Base-by-base conservation (phyloP, 1,140 invertebrate genomes). In the Pteromalus puparum region DNA sequence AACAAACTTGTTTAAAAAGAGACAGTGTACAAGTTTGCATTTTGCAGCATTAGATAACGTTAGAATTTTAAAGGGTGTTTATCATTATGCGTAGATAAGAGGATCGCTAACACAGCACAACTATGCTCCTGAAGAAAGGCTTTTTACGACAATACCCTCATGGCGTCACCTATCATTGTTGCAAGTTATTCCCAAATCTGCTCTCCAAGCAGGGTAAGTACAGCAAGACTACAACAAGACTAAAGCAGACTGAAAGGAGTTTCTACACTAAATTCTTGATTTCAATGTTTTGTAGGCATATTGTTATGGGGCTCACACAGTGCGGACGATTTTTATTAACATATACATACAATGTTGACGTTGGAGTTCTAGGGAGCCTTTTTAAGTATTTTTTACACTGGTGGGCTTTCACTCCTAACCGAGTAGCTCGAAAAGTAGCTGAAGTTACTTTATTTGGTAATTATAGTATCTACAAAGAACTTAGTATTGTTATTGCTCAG, bases 291-390 rank as follows among this genome's bases (percentile, higher is more conserved):
- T 93, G 89, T 86, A 95, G 95, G 85, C 97, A 99, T 93, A 95
- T 98, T 65, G 97, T 98, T 90, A 97, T 99, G 95, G 98, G 98
- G 12, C 96, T 98, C 87, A 98, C 97, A 34, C 96, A 97, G 88
- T 98, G 97, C 93, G 98, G 98, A 12, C 97, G 98, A 91, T 98
- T 97, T 94, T 94, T 99, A 82, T 92, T 99, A 79, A 98, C 97
- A 80, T 98, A 98, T 90, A 97, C 96, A 10, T 95, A 95, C 86
- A 94, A 90, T 53, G 91, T 93, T 85, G 95, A 96, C 90, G 94
- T 94, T 83, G 89, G 90, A 48, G 89, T 90, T 88, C 92, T 89
- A 38, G 85, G 86, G 73, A 61, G 15, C 84, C 87, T 92, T 46
- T 93, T 92, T 86, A 94, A 94, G 90, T 96, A 96, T 88, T 93